A percentile compares a stretch with the other conserved stretches of the same genome.
Conservation (phyloP, 2,888 invertebrate species). For the Coelopa pilipes region DNA sequence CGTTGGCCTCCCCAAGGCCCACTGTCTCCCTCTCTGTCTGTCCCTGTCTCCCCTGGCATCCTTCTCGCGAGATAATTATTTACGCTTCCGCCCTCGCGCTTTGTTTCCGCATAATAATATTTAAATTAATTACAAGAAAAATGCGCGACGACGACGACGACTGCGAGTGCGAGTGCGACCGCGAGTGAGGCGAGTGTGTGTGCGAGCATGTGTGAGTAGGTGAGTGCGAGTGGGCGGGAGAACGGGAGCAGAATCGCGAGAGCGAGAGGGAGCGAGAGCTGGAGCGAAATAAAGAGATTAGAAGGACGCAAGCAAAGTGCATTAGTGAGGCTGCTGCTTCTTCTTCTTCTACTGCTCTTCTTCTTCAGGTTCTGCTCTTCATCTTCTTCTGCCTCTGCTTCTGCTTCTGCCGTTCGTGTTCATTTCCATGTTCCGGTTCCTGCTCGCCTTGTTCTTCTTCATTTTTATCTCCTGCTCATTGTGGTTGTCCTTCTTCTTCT, state of each 20-base stretch:
- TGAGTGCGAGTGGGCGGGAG: background rate
- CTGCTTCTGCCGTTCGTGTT: constrained; percentile 35
- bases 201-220: constrained; percentile 43
- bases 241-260: no score
- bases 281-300: background rate
- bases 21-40: no score
- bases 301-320: constrained; percentile 48
- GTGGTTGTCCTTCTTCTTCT: background rate
- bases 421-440: constrained; percentile 47
- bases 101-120: constrained; percentile 52
- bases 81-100: constrained; percentile 33
- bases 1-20: no score
- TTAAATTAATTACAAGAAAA: constrained; percentile 61
- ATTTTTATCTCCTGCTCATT: no score
- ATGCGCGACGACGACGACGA: background rate
- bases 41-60: constrained; percentile 27
- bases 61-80: constrained; percentile 46
- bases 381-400: no score
- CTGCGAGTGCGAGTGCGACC: constrained; percentile 16
- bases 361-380: no score
- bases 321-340: constrained; percentile 42
- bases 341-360: no score
- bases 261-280: no score
- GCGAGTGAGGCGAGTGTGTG: constrained; percentile 21
- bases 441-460: no score